phyloP scores from a whole-genome alignment of 2,797 vertebrate species.

The Alca torda region DNA sequence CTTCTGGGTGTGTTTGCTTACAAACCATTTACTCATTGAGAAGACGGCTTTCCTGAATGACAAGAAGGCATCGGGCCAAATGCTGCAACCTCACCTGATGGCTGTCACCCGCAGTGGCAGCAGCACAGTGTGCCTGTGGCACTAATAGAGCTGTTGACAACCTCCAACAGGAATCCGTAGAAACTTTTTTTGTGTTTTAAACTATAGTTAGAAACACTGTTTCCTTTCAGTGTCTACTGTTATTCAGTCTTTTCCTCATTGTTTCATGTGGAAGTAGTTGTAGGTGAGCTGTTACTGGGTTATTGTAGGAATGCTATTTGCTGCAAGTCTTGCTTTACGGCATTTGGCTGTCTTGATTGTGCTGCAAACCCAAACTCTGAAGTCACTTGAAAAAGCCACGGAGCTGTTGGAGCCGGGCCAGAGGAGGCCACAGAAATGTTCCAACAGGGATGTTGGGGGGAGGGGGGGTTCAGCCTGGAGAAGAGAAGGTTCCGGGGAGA shows the following conservation, averaged over 20 bases:
- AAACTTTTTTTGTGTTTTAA: background rate
- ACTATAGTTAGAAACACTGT: fast-evolving
- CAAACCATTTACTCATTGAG: background rate
- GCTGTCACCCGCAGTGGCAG: background rate
- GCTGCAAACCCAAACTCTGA: background rate
- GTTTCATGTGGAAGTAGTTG: background rate
- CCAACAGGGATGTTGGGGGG: no score
- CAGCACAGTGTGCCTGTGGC: background rate
- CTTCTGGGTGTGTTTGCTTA: background rate
- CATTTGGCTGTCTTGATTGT: background rate
- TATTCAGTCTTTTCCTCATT: fast-evolving
- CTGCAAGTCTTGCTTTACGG: background rate
- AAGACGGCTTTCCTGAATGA: background rate
- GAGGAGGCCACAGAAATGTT: background rate
- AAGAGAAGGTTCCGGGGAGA: background rate
- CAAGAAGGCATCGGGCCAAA: background rate
- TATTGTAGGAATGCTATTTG: background rate
- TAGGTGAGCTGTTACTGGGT: background rate
- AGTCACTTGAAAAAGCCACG: background rate
- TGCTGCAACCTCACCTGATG: background rate
- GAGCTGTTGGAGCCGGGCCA: background rate
- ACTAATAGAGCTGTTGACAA: background rate
- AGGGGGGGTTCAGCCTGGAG: background rate
- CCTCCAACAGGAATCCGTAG: fast-evolving
- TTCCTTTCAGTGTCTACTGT: background rate